Percentiles rank a stretch among this genome's conserved stretches.
Evolutionary conservation across 2,113 vertebrate genomes (phyloP).

Genomic region (Stegastes partitus): DNA sequence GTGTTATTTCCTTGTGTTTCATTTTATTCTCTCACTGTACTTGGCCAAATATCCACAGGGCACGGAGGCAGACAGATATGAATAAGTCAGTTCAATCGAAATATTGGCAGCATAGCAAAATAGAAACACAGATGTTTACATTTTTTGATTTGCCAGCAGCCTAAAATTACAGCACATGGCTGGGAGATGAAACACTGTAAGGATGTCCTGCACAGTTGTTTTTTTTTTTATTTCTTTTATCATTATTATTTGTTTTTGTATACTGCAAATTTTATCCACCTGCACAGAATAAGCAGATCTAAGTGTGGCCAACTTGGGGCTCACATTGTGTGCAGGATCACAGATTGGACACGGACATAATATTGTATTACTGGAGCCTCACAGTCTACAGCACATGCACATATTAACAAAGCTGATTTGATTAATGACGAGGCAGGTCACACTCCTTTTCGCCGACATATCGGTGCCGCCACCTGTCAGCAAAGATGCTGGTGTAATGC

Average conservation of each 20-base stretch:
- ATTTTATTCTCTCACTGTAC: conserved; percentile 17
- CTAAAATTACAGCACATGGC: conserved; percentile 8
- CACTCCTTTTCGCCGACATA: not conserved
- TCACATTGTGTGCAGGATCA: conserved; percentile 5
- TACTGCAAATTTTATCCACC: conserved; percentile 7
- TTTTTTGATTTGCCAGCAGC: conserved; percentile 29
- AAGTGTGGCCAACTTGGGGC: not conserved
- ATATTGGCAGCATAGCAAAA: conserved; percentile 24
- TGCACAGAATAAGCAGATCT: conserved; percentile 20
- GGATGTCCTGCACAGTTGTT: not conserved
- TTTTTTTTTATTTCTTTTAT: too few species aligned
- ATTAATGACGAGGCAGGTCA: conserved; percentile 7
- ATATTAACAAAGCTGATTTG: not conserved
- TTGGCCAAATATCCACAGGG: conserved; percentile 2
- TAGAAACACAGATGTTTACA: conserved; percentile 24
- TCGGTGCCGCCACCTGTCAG: not conserved
- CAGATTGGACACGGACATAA: conserved; percentile 4
- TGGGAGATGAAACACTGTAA: conserved; percentile 12
- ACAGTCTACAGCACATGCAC: conserved; percentile 10
- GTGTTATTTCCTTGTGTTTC: conserved; percentile 8
- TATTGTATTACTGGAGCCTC: conserved; percentile 15
- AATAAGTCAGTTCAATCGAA: conserved; percentile 17
- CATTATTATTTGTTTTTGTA: not conserved
- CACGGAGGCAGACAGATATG: conserved; percentile 11
- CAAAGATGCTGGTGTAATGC: not conserved